Evolutionary conservation across 2,113 vertebrate genomes (phyloP).

Genomic region (Mustela lutreola): DNA sequence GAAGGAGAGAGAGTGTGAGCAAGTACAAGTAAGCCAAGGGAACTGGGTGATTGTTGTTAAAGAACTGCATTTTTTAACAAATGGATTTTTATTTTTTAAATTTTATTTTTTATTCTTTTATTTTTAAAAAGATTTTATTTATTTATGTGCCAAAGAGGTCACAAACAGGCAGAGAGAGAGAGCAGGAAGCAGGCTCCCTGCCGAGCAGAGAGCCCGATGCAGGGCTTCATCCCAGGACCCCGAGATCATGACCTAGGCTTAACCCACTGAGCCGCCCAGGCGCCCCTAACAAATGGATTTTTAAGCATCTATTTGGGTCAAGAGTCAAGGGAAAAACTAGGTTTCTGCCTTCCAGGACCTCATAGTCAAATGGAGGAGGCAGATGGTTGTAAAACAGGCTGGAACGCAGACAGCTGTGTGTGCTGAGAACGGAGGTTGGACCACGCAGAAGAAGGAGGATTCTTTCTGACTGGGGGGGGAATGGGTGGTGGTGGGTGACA

Average conservation of each 20-base stretch:
- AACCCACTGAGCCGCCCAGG: no score
- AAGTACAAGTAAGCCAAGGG: neutral
- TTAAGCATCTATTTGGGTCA: slow-evolving; percentile 2
- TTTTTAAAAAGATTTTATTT: no score
- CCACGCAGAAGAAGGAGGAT: neutral
- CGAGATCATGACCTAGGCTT: no score
- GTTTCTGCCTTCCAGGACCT: neutral
- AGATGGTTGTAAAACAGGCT: neutral
- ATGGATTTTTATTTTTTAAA: neutral
- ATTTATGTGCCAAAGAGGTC: no score
- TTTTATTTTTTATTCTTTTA: no score
- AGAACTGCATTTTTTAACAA: slow-evolving; percentile 18
- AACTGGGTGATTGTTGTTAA: neutral
- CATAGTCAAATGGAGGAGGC: neutral
- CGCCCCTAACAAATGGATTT: neutral
- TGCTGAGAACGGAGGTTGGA: neutral
- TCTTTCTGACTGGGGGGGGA: neutral
- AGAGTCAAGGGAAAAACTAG: neutral
- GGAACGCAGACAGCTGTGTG: neutral
- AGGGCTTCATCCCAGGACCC: no score
- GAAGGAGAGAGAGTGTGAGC: neutral
- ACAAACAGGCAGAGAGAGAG: no score
- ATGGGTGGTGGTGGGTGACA: neutral
- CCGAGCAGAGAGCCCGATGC: no score
- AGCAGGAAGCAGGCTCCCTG: no score